Conservation (phyloP, 2,113 vertebrate species). For the Gnathonemus echidnorhynchus region DNA sequence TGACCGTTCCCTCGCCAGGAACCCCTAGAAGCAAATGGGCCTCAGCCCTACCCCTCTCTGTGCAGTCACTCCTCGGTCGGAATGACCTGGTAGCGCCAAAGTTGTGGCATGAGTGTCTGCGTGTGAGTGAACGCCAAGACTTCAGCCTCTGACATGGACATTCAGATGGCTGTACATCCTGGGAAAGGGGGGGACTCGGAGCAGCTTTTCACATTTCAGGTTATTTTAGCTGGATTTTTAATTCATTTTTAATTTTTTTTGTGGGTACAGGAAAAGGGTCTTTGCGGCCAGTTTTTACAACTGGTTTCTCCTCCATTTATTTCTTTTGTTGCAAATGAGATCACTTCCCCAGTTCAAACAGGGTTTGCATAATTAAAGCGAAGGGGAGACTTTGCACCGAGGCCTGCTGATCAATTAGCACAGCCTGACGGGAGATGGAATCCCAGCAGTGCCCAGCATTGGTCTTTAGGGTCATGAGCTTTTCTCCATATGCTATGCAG, state of each 20-base stretch:
- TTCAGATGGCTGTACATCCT: neutral
- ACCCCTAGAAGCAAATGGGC: neutral
- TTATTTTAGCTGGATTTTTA: slow-evolving; percentile 4
- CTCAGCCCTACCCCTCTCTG: neutral
- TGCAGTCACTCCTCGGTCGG: neutral
- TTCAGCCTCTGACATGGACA: neutral
- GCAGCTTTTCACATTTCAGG: neutral
- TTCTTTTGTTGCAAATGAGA: neutral
- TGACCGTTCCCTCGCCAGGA: slow-evolving; percentile 37
- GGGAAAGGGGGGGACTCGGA: neutral
- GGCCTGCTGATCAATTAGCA: neutral
- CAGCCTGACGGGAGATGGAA: neutral
- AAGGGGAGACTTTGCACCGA: neutral
- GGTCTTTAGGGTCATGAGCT: neutral
- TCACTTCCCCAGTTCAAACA: neutral
- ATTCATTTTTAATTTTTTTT: neutral
- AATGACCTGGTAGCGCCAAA: neutral
- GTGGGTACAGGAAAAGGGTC: neutral
- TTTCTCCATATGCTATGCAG: neutral
- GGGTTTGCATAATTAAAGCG: neutral
- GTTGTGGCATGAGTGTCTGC: neutral
- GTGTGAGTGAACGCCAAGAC: neutral
- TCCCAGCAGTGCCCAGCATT: neutral
- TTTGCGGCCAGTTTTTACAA: neutral
- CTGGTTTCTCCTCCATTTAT: neutral